Conservation (phyloP, 2,888 invertebrate species). For the Myathropa florea region DNA sequence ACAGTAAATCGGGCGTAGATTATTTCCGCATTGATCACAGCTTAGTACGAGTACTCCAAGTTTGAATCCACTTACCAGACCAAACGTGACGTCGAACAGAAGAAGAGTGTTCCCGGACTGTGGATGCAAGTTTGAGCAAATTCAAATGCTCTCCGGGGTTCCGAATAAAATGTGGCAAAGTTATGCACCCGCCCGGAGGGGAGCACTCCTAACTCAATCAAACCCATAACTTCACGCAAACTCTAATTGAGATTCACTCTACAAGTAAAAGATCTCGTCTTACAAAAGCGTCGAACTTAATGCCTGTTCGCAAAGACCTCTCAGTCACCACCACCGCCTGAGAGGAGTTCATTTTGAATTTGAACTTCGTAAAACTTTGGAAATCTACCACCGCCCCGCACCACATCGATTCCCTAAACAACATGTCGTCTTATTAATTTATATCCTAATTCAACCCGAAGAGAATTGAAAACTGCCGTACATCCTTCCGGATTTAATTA, state of each 20-base stretch:
- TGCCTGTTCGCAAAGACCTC: too few relatives aligned
- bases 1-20: too few relatives aligned
- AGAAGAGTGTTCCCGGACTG: not conserved
- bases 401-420: not conserved
- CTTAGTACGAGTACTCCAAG: too few relatives aligned
- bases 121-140: not conserved
- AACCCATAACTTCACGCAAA: not conserved
- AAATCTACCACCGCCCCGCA: not conserved
- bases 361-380: not conserved
- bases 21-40: too few relatives aligned
- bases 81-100: not conserved
- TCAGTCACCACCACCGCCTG: not conserved
- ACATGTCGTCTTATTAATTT: not conserved
- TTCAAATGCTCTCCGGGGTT: not conserved
- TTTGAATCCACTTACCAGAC: too few relatives aligned
- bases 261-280: not conserved
- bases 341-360: not conserved
- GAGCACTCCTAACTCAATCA: not conserved
- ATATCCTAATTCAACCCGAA: not conserved
- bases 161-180: not conserved
- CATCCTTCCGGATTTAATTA: conserved; percentile 52
- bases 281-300: not conserved
- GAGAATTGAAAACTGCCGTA: conserved; percentile 1
- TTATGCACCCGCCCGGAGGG: not conserved
- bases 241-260: not conserved